Evolutionary conservation across 1,140 invertebrate genomes (phyloP), one percentile per base, ranked within the genome.

Genomic region (Coelopa frigida): DNA sequence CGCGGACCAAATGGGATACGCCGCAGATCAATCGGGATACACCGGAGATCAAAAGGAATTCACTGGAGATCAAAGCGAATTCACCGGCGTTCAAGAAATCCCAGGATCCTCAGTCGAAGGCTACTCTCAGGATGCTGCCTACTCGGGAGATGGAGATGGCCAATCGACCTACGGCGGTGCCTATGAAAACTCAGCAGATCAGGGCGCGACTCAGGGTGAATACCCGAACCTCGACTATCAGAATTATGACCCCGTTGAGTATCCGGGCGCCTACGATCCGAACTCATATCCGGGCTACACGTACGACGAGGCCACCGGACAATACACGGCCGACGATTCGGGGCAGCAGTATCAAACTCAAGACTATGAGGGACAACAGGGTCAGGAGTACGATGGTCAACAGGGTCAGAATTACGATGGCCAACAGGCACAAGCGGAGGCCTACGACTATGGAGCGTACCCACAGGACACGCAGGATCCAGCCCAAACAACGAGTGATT

Each of bases 221-320:
- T 61, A 61, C 44, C 55, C 57, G 24, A 63, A 63, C 49, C 57
- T 61, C 51, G 59, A 63, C 52, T 67, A 67, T 27, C 43, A 51
- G 46, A 66, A 66, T 53, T 66, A 67, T 42, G 63, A 67, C 55
- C 51, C 54, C 6, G 38, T 47, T 2, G 57, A 67, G 24, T 67
- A 67, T 43, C 50, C 39, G 35, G 48, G 49, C 21, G 56, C 54
- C 44, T 65, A 65, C 46, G 61, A 65, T 58, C 62, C 59, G 27
- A 61, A 60, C 38, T 54, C 56, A 46, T 67, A 68, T 54, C 61
- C 61, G 36, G 61, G 61, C 32, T 67, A 68, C 48, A 64, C 57
- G 50, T 67, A 68, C 48, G 63, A 67, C 42, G 59, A 66, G 53
- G 32, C 55, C 10, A 66, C 51, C 4, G 63, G 62, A 10, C 58